These are phyloP conservation scores for Sandelia bainsii DNA, from an alignment of 2,797 vertebrate species.

Conservation along the genomic window DNA sequence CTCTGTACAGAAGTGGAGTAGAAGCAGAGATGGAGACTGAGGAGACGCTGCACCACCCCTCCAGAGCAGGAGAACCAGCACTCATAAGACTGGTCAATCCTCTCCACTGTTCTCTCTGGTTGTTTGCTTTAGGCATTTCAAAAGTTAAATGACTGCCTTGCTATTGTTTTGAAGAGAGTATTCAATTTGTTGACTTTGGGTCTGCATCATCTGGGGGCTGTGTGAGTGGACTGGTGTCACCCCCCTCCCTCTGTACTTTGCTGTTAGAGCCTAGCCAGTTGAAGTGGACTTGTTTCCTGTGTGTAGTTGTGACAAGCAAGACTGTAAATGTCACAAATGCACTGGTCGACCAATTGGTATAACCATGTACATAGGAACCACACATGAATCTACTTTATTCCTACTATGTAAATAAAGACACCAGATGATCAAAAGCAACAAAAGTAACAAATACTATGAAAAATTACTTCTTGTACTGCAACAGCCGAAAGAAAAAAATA, in stretches of 20 bases:
- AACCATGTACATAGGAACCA: conserved; percentile 86
- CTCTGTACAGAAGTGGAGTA: conserved; percentile 75
- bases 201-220: conserved; percentile 58
- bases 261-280: conserved; percentile 78
- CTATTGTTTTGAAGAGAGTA: conserved; percentile 75
- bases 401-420: conserved; percentile 87
- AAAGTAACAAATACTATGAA: conserved; percentile 83
- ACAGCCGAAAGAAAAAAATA: conserved; percentile 82
- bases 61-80: conserved; percentile 58
- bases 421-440: conserved; percentile 87
- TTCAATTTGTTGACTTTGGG: conserved; percentile 73
- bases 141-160: conserved; percentile 77
- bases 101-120: conserved; percentile 64
- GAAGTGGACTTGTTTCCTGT: conserved; percentile 77
- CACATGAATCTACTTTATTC: conserved; percentile 84
- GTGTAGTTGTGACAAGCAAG: conserved; percentile 72
- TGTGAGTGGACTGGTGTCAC: conserved; percentile 43
- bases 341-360: conserved; percentile 71
- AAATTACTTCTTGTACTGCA: conserved; percentile 86
- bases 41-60: conserved; percentile 57
- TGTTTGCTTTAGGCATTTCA: conserved; percentile 79
- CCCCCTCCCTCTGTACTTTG: conserved; percentile 54
- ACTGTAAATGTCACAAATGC: conserved; percentile 69
- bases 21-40: conserved; percentile 67
- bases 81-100: conserved; percentile 60